Conservation (phyloP, 2,113 vertebrate genomes). For the Pachycephala philippinensis region DNA sequence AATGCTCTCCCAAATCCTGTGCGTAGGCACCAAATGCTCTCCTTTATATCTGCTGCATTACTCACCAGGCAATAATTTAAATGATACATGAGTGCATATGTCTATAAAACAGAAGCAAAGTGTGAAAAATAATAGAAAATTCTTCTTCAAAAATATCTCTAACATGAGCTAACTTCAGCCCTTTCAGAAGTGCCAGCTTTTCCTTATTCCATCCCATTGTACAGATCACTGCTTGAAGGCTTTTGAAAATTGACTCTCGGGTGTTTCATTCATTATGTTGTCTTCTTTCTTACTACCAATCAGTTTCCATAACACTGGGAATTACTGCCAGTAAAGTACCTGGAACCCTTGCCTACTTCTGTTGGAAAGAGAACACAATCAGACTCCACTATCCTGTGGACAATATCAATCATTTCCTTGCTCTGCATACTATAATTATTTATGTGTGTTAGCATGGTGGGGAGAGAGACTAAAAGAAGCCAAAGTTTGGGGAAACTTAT, state of each 20-base stretch:
- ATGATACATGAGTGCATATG: accelerated
- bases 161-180: neutral
- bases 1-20: neutral
- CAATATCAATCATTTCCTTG: neutral
- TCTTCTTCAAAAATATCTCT: neutral
- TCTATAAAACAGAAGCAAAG: neutral
- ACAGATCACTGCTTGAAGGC: neutral
- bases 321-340: neutral
- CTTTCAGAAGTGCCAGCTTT: neutral
- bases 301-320: neutral
- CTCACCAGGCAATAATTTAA: neutral
- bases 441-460: neutral
- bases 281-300: neutral
- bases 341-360: neutral
- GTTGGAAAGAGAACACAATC: neutral
- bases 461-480: neutral
- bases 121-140: neutral
- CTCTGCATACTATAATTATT: neutral
- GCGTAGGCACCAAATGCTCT: neutral
- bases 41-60: neutral
- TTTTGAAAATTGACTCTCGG: neutral
- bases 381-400: neutral
- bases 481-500: neutral
- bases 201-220: neutral
- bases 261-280: neutral